Evolutionary conservation across 2,888 invertebrate species (phyloP), one percentile per base, ranked within the genome.

Genomic region (Marronus borbonicus): DNA sequence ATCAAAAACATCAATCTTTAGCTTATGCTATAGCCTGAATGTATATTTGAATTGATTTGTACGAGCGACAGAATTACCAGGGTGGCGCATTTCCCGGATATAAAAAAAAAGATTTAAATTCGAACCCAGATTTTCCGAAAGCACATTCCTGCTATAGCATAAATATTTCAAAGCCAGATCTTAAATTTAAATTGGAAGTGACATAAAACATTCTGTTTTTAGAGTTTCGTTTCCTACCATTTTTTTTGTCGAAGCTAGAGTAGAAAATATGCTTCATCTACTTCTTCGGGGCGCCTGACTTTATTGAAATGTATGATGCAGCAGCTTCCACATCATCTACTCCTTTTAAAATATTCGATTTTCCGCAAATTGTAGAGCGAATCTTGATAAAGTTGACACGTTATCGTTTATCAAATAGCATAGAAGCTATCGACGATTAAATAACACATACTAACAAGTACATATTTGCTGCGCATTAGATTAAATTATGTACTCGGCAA

Each of bases 161-260:
- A 81, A 81, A 82, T 82, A 80, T 81, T 81, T 80, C 80, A 80
- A 80, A 78, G 68, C 78, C 69, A 70, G 80, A 81, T 81, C 79
- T 81, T 82, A 82, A 82, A 81, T 83, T 83, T 81, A 82, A 82
- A 83, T 81, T 81, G 81, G 78, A 80, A 80, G 76, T 78, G 83
- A 81, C 82, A 81, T 80, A 82, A 82, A 82, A 80, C 82, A 79
- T 80, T 82, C 81, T 80, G 79, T 82, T 82, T 80, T 79, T 76
- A 77, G 79, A 77, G 78, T 78, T 79, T 80, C 81, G 65, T 78
- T 78, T 78, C 79, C 80, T 79, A 76, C 80, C 76, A 80, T 80
- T 81, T 79, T 81, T 81, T 78, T 81, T 81, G 80, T 75, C 76
- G 82, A 76, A 77, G 75, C 62, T 78, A 75, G 79, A 79, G 77